Conservation (phyloP, 2,888 invertebrate genomes). For the Rhyacophila evoluta region DNA sequence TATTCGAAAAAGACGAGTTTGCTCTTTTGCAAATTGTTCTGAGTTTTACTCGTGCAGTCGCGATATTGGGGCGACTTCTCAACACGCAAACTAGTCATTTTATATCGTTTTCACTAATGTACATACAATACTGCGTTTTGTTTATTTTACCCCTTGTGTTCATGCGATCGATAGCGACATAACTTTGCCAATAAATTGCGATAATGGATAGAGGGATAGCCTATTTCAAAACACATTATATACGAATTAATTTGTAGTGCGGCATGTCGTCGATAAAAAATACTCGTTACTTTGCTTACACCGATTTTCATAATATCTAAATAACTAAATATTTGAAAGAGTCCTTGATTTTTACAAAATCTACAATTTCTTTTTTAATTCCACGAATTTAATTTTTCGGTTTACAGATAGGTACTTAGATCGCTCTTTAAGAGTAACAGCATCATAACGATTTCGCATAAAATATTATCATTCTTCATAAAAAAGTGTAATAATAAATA, state of each 20-base stretch:
- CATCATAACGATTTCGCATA: too few species aligned
- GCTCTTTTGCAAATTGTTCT: neutral
- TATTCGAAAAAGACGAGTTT: neutral
- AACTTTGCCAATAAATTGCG: neutral
- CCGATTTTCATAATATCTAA: too few species aligned
- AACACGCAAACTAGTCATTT: conserved; percentile 12
- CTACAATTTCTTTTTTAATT: too few species aligned
- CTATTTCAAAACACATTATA: neutral
- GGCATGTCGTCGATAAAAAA: neutral
- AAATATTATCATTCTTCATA: too few species aligned
- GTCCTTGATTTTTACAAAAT: too few species aligned
- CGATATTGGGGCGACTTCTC: too few species aligned
- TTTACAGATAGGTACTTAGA: too few species aligned
- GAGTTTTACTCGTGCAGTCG: neutral
- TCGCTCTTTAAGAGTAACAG: too few species aligned
- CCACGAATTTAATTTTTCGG: too few species aligned
- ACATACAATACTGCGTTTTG: neutral
- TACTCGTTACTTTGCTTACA: neutral
- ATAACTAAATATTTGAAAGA: too few species aligned
- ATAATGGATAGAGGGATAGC: neutral
- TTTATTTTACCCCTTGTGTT: neutral
- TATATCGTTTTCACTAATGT: neutral
- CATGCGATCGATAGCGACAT: neutral
- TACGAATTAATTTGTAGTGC: neutral
- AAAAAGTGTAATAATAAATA: too few species aligned